These are phyloP conservation scores for Belonocnema kinseyi DNA, from an alignment of 1,140 invertebrate genomes.

Conservation along the genomic window DNA sequence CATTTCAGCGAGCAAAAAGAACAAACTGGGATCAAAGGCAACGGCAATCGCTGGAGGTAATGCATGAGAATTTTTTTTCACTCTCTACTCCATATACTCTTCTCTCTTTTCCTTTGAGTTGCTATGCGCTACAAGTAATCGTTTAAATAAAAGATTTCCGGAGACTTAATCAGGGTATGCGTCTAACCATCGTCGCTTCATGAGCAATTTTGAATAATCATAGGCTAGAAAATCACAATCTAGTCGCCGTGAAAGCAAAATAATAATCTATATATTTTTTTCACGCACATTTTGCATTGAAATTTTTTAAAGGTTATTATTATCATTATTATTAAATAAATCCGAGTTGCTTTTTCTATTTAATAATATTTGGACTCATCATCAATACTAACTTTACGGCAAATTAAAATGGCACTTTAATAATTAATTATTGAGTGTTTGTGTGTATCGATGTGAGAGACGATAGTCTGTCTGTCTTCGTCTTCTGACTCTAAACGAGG, in stretches of 20 bases:
- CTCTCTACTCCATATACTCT: conserved; percentile 38
- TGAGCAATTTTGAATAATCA: neutral
- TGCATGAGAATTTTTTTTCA: conserved; percentile 76
- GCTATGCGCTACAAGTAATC: conserved; percentile 19
- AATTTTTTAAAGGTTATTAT: neutral
- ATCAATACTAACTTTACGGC: too few species aligned
- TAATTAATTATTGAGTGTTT: neutral
- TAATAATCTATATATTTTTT: neutral
- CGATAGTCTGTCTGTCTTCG: neutral
- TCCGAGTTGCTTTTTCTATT: neutral
- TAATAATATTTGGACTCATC: neutral
- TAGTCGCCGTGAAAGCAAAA: neutral
- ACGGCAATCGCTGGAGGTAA: conserved; percentile 79
- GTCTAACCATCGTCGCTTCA: conserved; percentile 12
- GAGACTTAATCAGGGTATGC: conserved; percentile 27
- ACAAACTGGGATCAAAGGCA: conserved; percentile 77
- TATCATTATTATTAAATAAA: neutral
- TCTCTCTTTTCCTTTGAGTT: conserved; percentile 31
- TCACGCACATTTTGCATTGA: conserved; percentile 7
- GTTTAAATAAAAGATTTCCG: conserved; percentile 2
- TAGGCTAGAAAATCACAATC: conserved; percentile 25
- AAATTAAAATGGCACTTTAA: neutral
- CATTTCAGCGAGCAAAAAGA: conserved; percentile 73
- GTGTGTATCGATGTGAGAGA: neutral
- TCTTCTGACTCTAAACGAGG: neutral